These are phyloP conservation scores for Streptopelia turtur DNA, from an alignment of 2,797 vertebrate species.

Conservation along the genomic window DNA sequence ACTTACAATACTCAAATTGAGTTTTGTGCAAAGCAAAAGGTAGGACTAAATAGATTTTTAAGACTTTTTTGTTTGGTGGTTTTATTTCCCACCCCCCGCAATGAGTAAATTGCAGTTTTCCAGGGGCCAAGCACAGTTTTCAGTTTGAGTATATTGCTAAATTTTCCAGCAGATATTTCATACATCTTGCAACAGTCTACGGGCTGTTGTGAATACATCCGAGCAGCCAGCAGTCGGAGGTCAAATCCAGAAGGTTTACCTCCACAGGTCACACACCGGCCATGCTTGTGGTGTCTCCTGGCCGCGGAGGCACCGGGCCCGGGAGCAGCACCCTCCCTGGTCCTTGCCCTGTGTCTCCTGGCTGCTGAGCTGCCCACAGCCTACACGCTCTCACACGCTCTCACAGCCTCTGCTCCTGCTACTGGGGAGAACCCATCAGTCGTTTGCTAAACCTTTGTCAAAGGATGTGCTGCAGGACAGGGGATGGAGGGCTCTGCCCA, in stretches of 20 bases:
- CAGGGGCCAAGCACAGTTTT: neutral
- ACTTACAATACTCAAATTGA: neutral
- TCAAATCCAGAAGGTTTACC: neutral
- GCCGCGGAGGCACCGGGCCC: neutral
- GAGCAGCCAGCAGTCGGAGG: neutral
- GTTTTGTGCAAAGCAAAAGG: neutral
- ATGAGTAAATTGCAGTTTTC: neutral
- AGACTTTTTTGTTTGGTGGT: neutral
- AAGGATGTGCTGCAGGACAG: neutral
- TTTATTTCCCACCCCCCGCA: accelerated
- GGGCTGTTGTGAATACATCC: accelerated
- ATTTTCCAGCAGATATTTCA: neutral
- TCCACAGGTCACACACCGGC: neutral
- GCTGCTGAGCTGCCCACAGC: neutral
- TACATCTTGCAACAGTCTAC: neutral
- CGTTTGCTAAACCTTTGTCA: neutral
- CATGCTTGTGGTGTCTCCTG: neutral
- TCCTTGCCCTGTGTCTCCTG: neutral
- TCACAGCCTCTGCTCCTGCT: neutral
- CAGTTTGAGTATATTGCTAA: neutral
- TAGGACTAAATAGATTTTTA: neutral
- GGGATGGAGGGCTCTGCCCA: neutral
- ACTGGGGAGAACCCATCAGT: neutral
- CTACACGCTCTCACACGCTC: accelerated
- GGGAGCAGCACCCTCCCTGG: neutral